These are phyloP conservation scores for Lithodes maja DNA, from an alignment of 2,888 invertebrate genomes.

Conservation along the genomic window DNA sequence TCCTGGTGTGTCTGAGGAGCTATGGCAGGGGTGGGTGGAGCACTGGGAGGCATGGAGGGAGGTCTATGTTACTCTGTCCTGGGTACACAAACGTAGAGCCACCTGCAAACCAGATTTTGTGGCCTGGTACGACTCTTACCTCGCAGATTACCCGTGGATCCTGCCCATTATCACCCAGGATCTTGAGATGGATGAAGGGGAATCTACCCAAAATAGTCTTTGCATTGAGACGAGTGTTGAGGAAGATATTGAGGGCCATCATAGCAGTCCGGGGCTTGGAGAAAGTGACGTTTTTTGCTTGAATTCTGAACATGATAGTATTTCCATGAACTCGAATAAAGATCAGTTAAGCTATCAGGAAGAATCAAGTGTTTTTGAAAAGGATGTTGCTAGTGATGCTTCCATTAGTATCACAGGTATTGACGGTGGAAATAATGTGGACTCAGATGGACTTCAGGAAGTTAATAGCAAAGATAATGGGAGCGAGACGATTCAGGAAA, in stretches of 20 bases:
- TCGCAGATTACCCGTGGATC: conserved; percentile 45
- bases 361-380: neutral
- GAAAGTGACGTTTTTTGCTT: neutral
- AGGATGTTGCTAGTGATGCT: neutral
- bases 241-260: neutral
- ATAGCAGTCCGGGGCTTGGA: neutral
- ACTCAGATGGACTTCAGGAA: too few species aligned
- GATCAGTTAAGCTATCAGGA: neutral
- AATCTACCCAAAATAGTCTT: neutral
- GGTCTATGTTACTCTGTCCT: conserved; percentile 42
- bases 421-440: neutral
- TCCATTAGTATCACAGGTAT: neutral
- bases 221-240: neutral
- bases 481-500: neutral
- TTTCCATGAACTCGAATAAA: neutral
- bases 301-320: neutral
- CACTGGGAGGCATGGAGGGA: conserved; percentile 54
- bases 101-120: conserved; percentile 33
- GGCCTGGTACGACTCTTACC: conserved; percentile 48
- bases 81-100: conserved; percentile 46
- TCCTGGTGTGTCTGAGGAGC: conserved; percentile 24
- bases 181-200: conserved; percentile 7
- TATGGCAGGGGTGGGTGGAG: conserved; percentile 43
- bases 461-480: neutral
- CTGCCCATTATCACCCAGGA: conserved; percentile 42